These are phyloP conservation scores for Heliconius charithonia DNA, from an alignment of 2,888 invertebrate species.

Conservation along the genomic window DNA sequence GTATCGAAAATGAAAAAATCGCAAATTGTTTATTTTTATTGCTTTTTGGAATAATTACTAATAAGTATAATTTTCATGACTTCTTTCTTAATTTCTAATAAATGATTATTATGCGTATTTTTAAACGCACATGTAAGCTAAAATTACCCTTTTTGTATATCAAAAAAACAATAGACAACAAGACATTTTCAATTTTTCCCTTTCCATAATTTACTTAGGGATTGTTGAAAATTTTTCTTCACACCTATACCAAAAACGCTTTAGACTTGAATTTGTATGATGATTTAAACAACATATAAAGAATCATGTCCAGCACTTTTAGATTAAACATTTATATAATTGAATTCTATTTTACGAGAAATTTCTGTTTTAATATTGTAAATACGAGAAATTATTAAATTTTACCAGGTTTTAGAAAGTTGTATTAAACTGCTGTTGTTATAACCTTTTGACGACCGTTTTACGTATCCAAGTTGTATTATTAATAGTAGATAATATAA, in stretches of 20 bases:
- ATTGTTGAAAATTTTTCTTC: too few species aligned
- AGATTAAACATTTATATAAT: neutral
- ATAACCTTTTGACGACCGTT: constrained; percentile 6
- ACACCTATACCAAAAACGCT: neutral
- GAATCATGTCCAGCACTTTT: neutral
- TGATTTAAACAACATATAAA: neutral
- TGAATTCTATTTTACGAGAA: neutral
- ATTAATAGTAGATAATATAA: neutral
- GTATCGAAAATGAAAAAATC: too few species aligned
- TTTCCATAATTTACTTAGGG: too few species aligned
- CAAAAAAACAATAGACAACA: too few species aligned
- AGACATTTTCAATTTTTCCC: too few species aligned
- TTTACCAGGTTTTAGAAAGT: constrained; percentile 14
- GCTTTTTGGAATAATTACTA: too few species aligned
- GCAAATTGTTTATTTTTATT: too few species aligned
- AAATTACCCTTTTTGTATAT: too few species aligned
- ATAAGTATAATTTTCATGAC: too few species aligned
- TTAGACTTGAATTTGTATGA: neutral
- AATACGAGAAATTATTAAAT: neutral
- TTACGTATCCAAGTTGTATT: neutral
- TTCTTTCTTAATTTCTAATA: too few species aligned
- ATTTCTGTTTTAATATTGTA: neutral
- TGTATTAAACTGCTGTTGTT: neutral
- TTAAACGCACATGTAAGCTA: too few species aligned
- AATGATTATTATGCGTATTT: too few species aligned